Conservation (phyloP, 1,140 invertebrate species). For the Lutraria rhynchaena region DNA sequence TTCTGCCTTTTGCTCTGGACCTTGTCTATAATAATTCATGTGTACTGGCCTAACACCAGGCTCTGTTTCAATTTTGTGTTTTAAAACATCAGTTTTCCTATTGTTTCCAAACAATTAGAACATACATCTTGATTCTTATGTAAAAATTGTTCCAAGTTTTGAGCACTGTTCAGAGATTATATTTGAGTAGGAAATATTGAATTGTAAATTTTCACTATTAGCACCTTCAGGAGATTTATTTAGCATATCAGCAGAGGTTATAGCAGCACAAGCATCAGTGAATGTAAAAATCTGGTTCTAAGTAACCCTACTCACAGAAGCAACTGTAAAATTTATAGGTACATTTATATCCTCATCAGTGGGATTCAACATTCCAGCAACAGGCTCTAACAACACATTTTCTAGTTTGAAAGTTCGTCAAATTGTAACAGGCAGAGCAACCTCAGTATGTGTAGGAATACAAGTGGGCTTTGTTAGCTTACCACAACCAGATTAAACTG, state of each 20-base stretch:
- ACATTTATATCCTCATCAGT: conserved; percentile 31
- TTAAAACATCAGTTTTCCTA: conserved; percentile 53
- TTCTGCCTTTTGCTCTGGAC: conserved; percentile 33
- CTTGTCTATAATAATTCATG: conserved; percentile 42
- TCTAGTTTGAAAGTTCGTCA: conserved; percentile 2
- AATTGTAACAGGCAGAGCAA: conserved; percentile 36
- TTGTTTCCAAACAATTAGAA: conserved; percentile 45
- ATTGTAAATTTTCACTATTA: conserved; percentile 29
- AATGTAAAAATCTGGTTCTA: not conserved
- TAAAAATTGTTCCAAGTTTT: conserved; percentile 41
- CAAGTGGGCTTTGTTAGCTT: conserved; percentile 21
- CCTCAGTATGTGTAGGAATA: not conserved
- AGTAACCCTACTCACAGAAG: conserved; percentile 12
- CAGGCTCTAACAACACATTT: conserved; percentile 36
- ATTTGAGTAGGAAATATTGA: conserved; percentile 36
- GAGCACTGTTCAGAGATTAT: conserved; percentile 48
- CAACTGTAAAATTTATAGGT: not conserved
- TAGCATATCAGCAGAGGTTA: not conserved
- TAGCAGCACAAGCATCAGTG: not conserved
- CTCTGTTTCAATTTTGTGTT: conserved; percentile 60
- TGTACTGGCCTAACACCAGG: conserved; percentile 48
- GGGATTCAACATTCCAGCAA: conserved; percentile 53
- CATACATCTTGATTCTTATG: conserved; percentile 57
- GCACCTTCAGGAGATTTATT: conserved; percentile 1
- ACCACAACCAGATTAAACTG: conserved; percentile 5